Base-by-base conservation (phyloP, 2,888 invertebrate species). In the Acanthopleura granulata region DNA sequence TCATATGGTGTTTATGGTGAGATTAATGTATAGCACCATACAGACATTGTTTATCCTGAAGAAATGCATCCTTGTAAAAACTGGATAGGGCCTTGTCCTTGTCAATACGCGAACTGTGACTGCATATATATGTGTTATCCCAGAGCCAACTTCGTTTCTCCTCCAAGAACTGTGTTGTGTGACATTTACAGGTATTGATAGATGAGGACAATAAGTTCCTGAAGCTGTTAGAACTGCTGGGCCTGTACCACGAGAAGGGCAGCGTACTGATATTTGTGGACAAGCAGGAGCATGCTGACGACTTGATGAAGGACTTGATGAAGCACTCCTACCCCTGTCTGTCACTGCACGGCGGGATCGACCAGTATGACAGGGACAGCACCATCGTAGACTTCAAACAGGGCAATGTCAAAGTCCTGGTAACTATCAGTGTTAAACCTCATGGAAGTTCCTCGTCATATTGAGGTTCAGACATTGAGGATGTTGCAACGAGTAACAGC, bases 331-430 rank as follows among this genome's bases (percentile, higher is more conserved):
- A 99, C 90, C 94, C 95, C 18, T 99, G 98, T 89, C 95, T 99
- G 94, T 97, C 98, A 75, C 93, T 99, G 73, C 99, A 99, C 88
- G 99, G 99, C 76, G 99, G 98, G 83, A 98, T 99, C 88, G 99
- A 99, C 92, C 99, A 99, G 92, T 98, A 97, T 91, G 99, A 99
- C 92, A 93, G 99, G 84, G 99, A 99, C 91, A 97, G 97, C 6
- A 98, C 97, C 49, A 99, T 99, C 84, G 93, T 95, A 50, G 99
- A 99, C 92, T 99, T 99, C 91, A 99, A 99, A 92, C 94, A 94
- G 51, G 98, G 97, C 72, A 95, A 96, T 75, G 91, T 97, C 83
- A 96, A 96, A 89, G 92, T 99, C 72, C 91, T 99, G 87, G 96
- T 93, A 80, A 84, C 91, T 82, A 22, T 12, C 51, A n/a, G 9